Conservation (phyloP, 2,113 vertebrate species). For the Trinectes maculatus region DNA sequence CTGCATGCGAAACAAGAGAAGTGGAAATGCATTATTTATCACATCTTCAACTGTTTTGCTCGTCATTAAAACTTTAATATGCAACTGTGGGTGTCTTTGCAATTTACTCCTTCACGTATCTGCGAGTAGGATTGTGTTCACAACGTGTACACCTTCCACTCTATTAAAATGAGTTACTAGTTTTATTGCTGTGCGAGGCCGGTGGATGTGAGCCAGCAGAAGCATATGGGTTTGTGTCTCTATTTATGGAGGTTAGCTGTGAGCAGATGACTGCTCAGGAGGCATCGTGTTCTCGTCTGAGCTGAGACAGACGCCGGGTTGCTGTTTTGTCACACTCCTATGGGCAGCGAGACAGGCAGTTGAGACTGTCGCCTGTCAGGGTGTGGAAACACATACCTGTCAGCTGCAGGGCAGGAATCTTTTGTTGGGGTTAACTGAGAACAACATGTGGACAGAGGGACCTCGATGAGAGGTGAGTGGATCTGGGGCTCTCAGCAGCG, state of each 20-base stretch:
- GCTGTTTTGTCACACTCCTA: constrained; percentile 42
- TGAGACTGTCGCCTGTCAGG: constrained; percentile 66
- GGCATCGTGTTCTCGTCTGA: constrained; percentile 34
- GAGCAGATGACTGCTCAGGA: constrained; percentile 23
- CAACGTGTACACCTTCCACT: background rate
- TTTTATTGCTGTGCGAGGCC: background rate
- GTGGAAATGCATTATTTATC: constrained; percentile 24
- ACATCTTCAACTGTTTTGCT: background rate
- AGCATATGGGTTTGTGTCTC: background rate
- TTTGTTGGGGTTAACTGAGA: constrained; percentile 47
- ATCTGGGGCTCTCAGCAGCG: constrained; percentile 5
- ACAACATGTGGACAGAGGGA: constrained; percentile 33
- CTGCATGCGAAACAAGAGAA: background rate
- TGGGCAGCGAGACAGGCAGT: constrained; percentile 48
- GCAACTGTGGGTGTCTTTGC: background rate
- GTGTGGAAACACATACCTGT: constrained; percentile 48
- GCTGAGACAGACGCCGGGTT: constrained; percentile 44
- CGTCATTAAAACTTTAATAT: constrained; percentile 2
- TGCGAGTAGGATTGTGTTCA: background rate
- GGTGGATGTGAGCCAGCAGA: background rate
- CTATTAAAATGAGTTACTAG: background rate
- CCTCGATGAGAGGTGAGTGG: background rate
- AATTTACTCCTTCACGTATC: constrained; percentile 1
- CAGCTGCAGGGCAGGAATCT: constrained; percentile 29
- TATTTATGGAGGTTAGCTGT: background rate